Conservation (phyloP, 2,888 invertebrate genomes). For the Ferrisia virgata region DNA sequence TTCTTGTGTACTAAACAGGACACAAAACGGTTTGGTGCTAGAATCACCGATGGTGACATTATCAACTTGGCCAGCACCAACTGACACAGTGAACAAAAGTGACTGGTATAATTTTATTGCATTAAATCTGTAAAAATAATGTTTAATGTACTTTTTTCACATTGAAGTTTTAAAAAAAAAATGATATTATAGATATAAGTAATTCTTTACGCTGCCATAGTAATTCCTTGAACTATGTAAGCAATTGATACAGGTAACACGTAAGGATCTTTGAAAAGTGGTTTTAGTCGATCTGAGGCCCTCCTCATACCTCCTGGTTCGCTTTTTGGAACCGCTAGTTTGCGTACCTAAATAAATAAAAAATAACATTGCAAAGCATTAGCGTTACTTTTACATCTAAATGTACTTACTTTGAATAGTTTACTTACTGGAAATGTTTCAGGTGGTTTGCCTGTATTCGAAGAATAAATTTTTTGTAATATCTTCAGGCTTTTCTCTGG, state of each 20-base stretch:
- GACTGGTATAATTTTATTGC: background rate
- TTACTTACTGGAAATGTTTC: constrained; percentile 65
- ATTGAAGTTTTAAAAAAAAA: background rate
- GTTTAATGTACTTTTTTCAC: background rate
- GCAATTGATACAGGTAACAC: constrained; percentile 3
- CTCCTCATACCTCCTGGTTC: background rate
- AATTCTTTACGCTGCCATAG: constrained; percentile 43
- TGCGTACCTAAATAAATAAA: background rate
- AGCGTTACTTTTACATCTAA: too few relatives aligned
- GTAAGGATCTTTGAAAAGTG: background rate
- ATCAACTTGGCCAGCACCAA: background rate
- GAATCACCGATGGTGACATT: background rate
- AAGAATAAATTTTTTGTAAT: constrained; percentile 63
- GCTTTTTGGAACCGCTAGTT: background rate
- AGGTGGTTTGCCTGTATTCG: constrained; percentile 63
- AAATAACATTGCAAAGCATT: background rate
- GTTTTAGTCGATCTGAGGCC: background rate
- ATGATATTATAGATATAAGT: background rate
- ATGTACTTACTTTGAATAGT: background rate
- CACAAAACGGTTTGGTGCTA: background rate
- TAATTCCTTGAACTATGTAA: background rate
- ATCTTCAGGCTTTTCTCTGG: constrained; percentile 65
- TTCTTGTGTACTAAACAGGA: background rate
- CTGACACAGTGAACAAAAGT: background rate
- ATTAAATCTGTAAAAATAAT: background rate